Conservation (phyloP, 2,888 invertebrate species). For the Mythimna ferrago region DNA sequence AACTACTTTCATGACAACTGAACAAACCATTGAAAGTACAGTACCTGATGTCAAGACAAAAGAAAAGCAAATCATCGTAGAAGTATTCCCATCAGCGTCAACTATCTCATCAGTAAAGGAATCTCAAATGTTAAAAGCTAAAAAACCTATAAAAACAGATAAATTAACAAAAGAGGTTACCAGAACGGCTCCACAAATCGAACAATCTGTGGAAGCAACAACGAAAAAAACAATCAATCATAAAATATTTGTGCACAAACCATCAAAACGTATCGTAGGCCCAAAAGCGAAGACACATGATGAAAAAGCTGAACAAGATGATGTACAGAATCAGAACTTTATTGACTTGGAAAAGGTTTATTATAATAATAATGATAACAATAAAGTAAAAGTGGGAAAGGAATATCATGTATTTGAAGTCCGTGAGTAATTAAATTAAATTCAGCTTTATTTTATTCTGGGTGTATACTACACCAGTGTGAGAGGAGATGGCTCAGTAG, state of each 20-base stretch:
- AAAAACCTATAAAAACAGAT: neutral
- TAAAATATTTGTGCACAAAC: constrained; percentile 16
- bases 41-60: neutral
- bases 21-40: neutral
- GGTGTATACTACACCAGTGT: too few relatives aligned
- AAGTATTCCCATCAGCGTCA: constrained; percentile 29
- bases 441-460: neutral
- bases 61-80: constrained; percentile 7
- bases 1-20: neutral
- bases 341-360: constrained; percentile 35
- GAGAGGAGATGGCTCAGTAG: too few relatives aligned
- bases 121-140: neutral
- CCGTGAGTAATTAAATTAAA: constrained; percentile 71
- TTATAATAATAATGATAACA: constrained; percentile 31
- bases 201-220: constrained; percentile 6
- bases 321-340: constrained; percentile 11
- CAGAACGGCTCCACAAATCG: neutral
- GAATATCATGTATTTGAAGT: constrained; percentile 77
- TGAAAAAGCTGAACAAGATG: neutral
- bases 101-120: neutral
- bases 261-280: constrained; percentile 7
- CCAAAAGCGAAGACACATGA: constrained; percentile 15
- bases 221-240: constrained; percentile 4
- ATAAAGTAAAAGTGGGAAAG: constrained; percentile 44
- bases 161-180: neutral